Base-by-base conservation (phyloP, 2,113 vertebrate genomes). In the Callionymus lyra region DNA sequence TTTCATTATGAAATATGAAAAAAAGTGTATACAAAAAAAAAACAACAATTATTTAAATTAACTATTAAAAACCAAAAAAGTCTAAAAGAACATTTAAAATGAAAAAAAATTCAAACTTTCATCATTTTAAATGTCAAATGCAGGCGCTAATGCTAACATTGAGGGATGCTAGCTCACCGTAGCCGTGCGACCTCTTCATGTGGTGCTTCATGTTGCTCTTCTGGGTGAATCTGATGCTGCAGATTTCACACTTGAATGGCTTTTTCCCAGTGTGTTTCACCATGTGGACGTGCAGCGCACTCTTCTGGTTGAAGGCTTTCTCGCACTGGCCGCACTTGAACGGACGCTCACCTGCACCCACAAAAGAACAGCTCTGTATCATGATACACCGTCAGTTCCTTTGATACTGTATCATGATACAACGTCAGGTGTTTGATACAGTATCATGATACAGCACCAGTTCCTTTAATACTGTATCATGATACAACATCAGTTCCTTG, bases 121-220 rank as follows among this genome's bases (percentile, higher is more conserved):
- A 42, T 31, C 6, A 6, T 11, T n/a, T 16, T 10, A 10, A 44
- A 33, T 6, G 27, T 18, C 12, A 31, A 11, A 9, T 9, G 27
- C 15, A 32, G 6, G 6, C 6, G 15, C 6, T 44, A 33, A 16
- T 36, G n/a, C 6, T 8, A 6, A 43, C 6, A 12, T 11, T 0
- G 18, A 13, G 21, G 6, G 16, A 44, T 4, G n/a, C 21, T 31
- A 17, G 44, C 77, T 76, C 47, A 44, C 87, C 65, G 34, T 86
- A 91, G 71, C 90, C 84, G 27, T 99, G 95, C 1, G 93, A 89
- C 15, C 95, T 83, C 70, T 90, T 92, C 93, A 99, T 88, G 53
- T 99, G 95, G 52, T 97, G 86, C 16, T 95, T 98, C 95, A 99
- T 99, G 85, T 99, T 99, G 89, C 95, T 96, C 79, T 97, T 99